Evolutionary conservation across 2,113 vertebrate genomes (phyloP).

Genomic region (Equus quagga): DNA sequence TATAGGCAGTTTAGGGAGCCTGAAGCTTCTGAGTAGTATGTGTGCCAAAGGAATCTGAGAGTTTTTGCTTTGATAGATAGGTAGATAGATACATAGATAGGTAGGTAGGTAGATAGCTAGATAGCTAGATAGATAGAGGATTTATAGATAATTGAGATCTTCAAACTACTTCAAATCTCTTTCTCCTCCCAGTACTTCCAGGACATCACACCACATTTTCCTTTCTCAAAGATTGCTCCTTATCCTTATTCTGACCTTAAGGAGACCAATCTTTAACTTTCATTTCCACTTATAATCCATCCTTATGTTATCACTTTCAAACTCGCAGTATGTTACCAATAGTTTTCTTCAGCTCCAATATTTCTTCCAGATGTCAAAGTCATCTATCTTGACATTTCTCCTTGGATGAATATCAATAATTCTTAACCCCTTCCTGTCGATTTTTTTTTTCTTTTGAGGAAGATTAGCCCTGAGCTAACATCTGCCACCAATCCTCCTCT

Average conservation of each 20-base stretch:
- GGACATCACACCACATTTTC: neutral
- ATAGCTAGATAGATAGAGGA: neutral
- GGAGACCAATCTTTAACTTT: neutral
- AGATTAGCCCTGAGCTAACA: no score
- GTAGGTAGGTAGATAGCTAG: neutral
- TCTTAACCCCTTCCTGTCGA: neutral
- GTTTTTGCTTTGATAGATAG: neutral
- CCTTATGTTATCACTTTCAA: neutral
- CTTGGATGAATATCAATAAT: neutral
- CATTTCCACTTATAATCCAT: neutral
- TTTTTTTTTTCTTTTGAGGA: neutral
- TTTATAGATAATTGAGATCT: neutral
- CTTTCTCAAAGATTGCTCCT: neutral
- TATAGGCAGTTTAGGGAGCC: accelerated
- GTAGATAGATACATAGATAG: neutral
- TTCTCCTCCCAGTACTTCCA: neutral
- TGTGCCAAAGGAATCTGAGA: neutral
- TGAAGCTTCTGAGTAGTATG: neutral
- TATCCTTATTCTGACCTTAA: neutral
- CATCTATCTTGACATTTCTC: neutral
- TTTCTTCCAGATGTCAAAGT: neutral
- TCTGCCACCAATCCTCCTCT: no score
- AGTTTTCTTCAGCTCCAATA: neutral
- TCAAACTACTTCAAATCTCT: neutral
- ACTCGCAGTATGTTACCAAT: neutral